Evolutionary conservation across 37 sponge, comb jelly and placozoan genomes (phyloP), one percentile per base, ranked within the genome.

Genomic region (Cliona cf. orientalis): DNA sequence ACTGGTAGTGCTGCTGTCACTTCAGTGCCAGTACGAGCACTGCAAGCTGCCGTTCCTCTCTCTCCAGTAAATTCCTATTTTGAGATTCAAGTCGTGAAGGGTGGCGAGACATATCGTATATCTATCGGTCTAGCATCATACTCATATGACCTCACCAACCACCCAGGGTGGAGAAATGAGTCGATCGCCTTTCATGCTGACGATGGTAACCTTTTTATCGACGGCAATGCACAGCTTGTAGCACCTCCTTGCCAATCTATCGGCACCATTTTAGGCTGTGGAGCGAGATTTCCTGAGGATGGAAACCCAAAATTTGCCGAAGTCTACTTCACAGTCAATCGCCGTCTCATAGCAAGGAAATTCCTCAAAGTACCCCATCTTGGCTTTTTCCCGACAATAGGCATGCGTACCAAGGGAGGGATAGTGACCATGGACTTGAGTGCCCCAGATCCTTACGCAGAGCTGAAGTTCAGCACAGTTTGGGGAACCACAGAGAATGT

Each of bases 371-470:
- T 90, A 5, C 95, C 92, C 42, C 39, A 66, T 2, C 58, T 66
- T 60, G 95, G 95, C 0, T 79, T 87, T 39, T 94, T 76, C 28
- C 95, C 95, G 0, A 89, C 90, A 35, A 59, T 94, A 5, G 95
- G 89, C 0, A 26, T 90, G 69, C 23, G 70, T 59, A 87, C 72
- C 3, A 40, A 53, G 46, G 85, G 76, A 0, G 79, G 67, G 23
- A 45, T 79, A 22, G 44, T 94, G 1, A 38, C 41, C 5, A 32
- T 86, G 2, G 66, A 75, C 39, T 43, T 70, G 25, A n/a, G 53
- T 61, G 74, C 79, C 19, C 71, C 58, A 28, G 68, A 71, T 21
- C 76, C 85, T 11, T 80, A 80, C 33, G 69, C 75, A 26, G 81
- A 67, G 6, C 43, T 80, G 31, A 26, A 14, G 6, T 90, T 68